Percentiles rank a stretch among this genome's conserved stretches.
Evolutionary conservation across 2,113 vertebrate genomes (phyloP).

Genomic region (Megalops atlanticus): DNA sequence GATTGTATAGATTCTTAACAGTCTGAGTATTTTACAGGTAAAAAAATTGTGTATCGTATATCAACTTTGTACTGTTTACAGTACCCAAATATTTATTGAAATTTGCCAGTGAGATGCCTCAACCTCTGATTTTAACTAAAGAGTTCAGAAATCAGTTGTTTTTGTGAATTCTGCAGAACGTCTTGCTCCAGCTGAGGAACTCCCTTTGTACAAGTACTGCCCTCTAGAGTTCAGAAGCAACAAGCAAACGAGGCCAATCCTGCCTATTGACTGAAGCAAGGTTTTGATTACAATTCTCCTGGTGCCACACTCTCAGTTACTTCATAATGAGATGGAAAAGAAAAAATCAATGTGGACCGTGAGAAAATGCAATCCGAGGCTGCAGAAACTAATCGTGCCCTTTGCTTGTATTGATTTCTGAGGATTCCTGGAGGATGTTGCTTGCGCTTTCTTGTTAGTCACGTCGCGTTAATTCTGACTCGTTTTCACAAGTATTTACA

Average conservation of each 20-base stretch:
- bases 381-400: not conserved
- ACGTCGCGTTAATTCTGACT: not conserved
- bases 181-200: not conserved
- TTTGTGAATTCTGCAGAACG: not conserved
- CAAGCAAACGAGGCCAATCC: not conserved
- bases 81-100: too few relatives aligned
- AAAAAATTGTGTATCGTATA: too few relatives aligned
- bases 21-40: too few relatives aligned
- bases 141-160: too few relatives aligned
- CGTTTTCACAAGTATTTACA: not conserved
- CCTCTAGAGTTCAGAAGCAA: slow-evolving; percentile 5
- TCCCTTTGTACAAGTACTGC: not conserved
- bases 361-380: not conserved
- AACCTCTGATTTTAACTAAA: too few relatives aligned
- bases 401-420: not conserved
- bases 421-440: not conserved
- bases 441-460: not conserved
- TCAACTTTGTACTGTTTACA: too few relatives aligned
- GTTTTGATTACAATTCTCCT: not conserved
- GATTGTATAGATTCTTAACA: too few relatives aligned
- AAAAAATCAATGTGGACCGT: not conserved
- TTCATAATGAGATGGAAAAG: not conserved
- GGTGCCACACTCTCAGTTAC: too few relatives aligned
- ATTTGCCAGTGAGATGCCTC: too few relatives aligned
- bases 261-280: not conserved